These are phyloP conservation scores for Himalopsyche tibetana DNA, from an alignment of 2,888 invertebrate genomes.

Conservation along the genomic window DNA sequence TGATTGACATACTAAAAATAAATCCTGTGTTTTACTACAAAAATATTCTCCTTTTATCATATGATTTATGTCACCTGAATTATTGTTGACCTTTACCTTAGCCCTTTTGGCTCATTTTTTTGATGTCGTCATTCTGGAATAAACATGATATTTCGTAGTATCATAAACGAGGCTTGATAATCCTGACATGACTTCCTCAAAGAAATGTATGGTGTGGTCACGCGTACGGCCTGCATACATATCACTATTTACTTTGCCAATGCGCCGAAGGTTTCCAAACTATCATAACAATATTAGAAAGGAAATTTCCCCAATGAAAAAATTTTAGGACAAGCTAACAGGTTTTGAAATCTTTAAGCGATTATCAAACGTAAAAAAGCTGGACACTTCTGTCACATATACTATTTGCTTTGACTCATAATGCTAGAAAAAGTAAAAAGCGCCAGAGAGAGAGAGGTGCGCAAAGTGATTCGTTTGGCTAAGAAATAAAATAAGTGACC, in stretches of 20 bases:
- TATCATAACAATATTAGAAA: neutral
- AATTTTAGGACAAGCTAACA: too few relatives aligned
- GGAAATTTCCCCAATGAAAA: neutral
- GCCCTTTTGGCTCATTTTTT: neutral
- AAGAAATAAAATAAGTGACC: too few relatives aligned
- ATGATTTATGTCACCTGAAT: neutral
- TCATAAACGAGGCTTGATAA: neutral
- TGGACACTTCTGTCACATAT: too few relatives aligned
- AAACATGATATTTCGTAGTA: neutral
- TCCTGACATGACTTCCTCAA: slow-evolving; percentile 7
- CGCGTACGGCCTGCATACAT: neutral
- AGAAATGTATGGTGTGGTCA: slow-evolving; percentile 6
- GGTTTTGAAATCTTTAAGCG: too few relatives aligned
- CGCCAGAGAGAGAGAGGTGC: too few relatives aligned
- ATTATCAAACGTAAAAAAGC: too few relatives aligned
- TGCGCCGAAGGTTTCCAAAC: neutral
- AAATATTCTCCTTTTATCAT: neutral
- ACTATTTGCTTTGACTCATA: too few relatives aligned
- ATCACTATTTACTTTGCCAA: neutral
- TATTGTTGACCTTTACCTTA: neutral
- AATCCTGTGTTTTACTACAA: too few relatives aligned
- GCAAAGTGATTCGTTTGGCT: too few relatives aligned
- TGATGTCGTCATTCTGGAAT: neutral
- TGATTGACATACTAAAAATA: too few relatives aligned
- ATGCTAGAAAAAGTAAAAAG: too few relatives aligned